Percentiles rank a stretch among this genome's conserved stretches.
Conservation (phyloP, 2,888 invertebrate species). For the Rotaria magnacalcarata region DNA sequence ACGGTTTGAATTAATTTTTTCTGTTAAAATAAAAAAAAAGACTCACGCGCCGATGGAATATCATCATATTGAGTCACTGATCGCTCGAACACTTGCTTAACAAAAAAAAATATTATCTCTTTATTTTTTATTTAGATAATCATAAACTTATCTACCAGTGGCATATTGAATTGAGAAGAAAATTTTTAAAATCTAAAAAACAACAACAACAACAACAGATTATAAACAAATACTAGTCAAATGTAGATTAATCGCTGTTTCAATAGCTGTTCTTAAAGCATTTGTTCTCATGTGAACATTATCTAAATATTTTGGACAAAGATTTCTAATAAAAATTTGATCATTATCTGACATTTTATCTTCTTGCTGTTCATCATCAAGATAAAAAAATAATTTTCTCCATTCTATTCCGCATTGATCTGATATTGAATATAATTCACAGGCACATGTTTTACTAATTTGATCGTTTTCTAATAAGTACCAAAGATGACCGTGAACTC, state of each 20-base stretch:
- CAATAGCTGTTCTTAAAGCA: neutral
- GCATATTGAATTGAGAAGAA: neutral
- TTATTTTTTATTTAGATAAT: neutral
- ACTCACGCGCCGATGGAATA: neutral
- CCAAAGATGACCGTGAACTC: constrained; percentile 18
- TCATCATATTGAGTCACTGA: neutral
- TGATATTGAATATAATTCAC: neutral
- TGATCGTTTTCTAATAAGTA: neutral
- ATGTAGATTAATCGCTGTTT: neutral
- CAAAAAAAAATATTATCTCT: neutral
- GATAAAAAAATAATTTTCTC: neutral
- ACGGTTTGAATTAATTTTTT: neutral
- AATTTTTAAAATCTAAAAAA: neutral
- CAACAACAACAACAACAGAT: neutral
- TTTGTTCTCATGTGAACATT: neutral
- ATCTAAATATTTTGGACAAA: neutral
- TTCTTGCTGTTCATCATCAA: neutral
- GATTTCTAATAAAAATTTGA: neutral
- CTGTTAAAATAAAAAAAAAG: neutral
- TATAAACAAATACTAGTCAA: neutral
- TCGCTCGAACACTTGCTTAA: neutral
- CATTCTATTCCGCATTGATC: neutral
- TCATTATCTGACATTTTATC: neutral
- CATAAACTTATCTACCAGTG: neutral
- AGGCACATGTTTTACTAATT: constrained; percentile 4